Conservation (phyloP, 2,113 vertebrate species). For the Cnemophilus loriae region DNA sequence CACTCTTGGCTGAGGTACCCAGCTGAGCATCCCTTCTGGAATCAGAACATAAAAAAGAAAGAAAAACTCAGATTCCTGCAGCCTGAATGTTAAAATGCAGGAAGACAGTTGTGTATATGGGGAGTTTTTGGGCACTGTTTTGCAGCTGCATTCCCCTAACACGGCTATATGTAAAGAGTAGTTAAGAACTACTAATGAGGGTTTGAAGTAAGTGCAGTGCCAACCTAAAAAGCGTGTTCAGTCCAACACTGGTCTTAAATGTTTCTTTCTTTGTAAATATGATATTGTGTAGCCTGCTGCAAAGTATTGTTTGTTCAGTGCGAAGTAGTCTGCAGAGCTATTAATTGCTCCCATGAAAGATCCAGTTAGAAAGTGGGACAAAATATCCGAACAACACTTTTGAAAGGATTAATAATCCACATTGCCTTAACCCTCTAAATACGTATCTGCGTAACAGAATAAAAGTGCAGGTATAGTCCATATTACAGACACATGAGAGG, state of each 20-base stretch:
- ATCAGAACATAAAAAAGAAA: background rate
- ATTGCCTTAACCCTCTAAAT: background rate
- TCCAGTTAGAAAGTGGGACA: background rate
- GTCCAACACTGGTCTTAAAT: background rate
- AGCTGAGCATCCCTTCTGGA: background rate
- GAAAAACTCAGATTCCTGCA: background rate
- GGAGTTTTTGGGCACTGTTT: background rate
- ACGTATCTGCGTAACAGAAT: background rate
- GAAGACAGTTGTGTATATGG: accelerated
- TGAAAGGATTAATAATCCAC: background rate
- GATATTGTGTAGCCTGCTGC: background rate
- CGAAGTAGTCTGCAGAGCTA: background rate
- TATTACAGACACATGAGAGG: background rate
- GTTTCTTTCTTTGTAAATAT: background rate
- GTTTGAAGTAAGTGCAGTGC: background rate
- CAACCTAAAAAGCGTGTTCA: background rate
- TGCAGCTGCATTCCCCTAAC: background rate
- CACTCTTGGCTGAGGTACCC: background rate
- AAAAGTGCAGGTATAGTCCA: background rate
- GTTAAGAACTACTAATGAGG: background rate
- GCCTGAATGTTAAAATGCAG: background rate
- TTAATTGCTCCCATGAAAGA: background rate
- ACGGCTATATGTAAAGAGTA: background rate
- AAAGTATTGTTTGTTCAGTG: background rate
- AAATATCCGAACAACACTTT: background rate